Percentiles rank a stretch among this genome's conserved stretches.
These are phyloP conservation scores for Bothrops alternatus DNA, from an alignment of 2,797 vertebrate genomes.

Conservation along the genomic window DNA sequence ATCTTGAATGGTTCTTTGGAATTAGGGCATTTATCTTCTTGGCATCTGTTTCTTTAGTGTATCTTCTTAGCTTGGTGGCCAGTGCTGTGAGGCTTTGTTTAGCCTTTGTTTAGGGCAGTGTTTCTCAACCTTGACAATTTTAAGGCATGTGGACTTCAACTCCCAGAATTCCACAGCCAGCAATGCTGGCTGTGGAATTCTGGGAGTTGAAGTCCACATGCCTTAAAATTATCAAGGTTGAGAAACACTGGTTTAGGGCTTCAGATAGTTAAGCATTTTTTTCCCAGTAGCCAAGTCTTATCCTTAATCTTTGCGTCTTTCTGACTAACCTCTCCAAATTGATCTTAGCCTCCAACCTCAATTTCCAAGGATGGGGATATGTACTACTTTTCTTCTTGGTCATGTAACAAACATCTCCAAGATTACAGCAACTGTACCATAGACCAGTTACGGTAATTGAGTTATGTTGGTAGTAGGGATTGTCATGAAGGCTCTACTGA, in stretches of 20 bases:
- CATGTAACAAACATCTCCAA: not conserved
- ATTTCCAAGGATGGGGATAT: not conserved
- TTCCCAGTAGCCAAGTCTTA: not conserved
- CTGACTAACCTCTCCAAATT: not conserved
- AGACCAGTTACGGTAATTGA: not conserved
- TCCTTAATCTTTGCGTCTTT: not conserved
- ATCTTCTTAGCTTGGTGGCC: not conserved
- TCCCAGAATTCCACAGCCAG: no score
- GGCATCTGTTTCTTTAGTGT: no score
- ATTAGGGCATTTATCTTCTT: not conserved
- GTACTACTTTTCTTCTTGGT: not conserved
- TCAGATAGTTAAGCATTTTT: not conserved
- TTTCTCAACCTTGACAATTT: no score
- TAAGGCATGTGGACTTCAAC: no score
- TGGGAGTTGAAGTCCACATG: no score
- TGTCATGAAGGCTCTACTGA: not conserved
- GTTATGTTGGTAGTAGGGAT: not conserved
- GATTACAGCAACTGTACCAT: not conserved
- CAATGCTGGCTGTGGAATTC: no score
- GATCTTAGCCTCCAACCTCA: not conserved
- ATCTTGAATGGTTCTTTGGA: not conserved
- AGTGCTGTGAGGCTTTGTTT: not conserved
- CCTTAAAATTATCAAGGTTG: no score
- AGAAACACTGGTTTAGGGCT: not conserved
- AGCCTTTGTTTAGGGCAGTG: not conserved